These are phyloP conservation scores for Steatornis caripensis DNA, from an alignment of 2,113 vertebrate genomes.

Conservation along the genomic window DNA sequence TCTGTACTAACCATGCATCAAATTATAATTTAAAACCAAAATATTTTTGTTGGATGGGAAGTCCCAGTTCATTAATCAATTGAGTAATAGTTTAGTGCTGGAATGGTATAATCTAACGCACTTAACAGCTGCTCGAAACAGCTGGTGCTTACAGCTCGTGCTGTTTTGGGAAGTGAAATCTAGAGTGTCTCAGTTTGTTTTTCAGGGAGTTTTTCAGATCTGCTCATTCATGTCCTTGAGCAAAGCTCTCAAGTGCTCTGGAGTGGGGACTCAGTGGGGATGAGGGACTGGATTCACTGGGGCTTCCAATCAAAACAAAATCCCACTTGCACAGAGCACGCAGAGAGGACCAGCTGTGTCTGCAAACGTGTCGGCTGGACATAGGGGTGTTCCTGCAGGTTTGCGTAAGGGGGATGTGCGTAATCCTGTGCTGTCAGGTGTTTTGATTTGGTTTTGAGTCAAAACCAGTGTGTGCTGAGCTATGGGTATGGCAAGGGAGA, in stretches of 20 bases:
- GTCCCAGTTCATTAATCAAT: slow-evolving; percentile 52
- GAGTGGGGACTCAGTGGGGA: background rate
- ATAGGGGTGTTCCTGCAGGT: background rate
- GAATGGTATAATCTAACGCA: background rate
- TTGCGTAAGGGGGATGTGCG: fast-evolving
- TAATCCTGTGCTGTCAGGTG: background rate
- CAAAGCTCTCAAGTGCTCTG: background rate
- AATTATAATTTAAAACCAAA: slow-evolving; percentile 45
- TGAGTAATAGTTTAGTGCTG: slow-evolving; percentile 25
- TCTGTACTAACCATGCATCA: background rate
- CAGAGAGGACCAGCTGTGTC: background rate
- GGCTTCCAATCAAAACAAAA: background rate
- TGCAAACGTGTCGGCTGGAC: background rate
- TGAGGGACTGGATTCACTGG: background rate
- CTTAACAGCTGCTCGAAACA: slow-evolving; percentile 35
- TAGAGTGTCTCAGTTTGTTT: background rate
- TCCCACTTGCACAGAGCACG: background rate
- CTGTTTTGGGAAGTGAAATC: background rate
- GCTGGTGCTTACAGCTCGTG: background rate
- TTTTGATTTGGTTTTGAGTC: background rate
- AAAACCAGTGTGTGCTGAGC: fast-evolving
- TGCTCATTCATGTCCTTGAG: background rate
- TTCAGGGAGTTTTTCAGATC: background rate
- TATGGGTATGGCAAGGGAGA: background rate
- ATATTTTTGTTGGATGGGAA: slow-evolving; percentile 45